Evolutionary conservation across 2,888 invertebrate species (phyloP).

Genomic region (Stenodera caucasica): DNA sequence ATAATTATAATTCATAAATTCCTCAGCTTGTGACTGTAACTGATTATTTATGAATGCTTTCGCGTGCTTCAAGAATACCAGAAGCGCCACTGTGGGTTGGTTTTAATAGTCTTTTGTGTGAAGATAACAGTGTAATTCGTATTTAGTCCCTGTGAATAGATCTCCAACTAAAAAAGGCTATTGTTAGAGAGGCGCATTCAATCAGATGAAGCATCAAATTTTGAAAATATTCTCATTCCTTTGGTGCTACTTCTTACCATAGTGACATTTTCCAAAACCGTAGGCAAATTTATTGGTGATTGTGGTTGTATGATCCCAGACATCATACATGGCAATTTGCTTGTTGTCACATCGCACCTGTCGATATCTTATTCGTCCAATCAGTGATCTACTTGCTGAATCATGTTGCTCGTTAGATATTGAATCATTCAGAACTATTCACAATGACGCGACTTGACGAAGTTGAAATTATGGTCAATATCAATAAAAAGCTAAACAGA

Average conservation of each 20-base stretch:
- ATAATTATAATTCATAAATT: too few relatives aligned
- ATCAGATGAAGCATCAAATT: constrained; percentile 31
- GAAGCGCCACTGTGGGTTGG: constrained; percentile 3
- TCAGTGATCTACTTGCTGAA: too few relatives aligned
- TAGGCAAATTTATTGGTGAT: constrained; percentile 10
- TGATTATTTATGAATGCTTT: not conserved
- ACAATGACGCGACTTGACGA: too few relatives aligned
- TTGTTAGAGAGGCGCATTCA: constrained; percentile 37
- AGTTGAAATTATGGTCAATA: too few relatives aligned
- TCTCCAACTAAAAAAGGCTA: constrained; percentile 41
- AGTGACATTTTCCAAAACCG: constrained; percentile 5
- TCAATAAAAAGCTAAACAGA: too few relatives aligned
- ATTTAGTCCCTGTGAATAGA: constrained; percentile 41
- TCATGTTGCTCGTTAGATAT: too few relatives aligned
- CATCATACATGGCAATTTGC: too few relatives aligned
- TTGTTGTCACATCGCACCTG: too few relatives aligned
- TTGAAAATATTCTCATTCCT: not conserved
- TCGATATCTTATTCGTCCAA: too few relatives aligned
- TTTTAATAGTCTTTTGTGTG: constrained; percentile 31
- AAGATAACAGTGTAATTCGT: constrained; percentile 31
- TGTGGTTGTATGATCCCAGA: too few relatives aligned
- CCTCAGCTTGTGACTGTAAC: too few relatives aligned
- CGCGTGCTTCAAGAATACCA: not conserved
- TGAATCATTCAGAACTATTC: too few relatives aligned
- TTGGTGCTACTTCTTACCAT: constrained; percentile 2